Evolutionary conservation across 2,113 vertebrate species (phyloP), one percentile per base, ranked within the genome.

Genomic region (Peromyscus leucopus): DNA sequence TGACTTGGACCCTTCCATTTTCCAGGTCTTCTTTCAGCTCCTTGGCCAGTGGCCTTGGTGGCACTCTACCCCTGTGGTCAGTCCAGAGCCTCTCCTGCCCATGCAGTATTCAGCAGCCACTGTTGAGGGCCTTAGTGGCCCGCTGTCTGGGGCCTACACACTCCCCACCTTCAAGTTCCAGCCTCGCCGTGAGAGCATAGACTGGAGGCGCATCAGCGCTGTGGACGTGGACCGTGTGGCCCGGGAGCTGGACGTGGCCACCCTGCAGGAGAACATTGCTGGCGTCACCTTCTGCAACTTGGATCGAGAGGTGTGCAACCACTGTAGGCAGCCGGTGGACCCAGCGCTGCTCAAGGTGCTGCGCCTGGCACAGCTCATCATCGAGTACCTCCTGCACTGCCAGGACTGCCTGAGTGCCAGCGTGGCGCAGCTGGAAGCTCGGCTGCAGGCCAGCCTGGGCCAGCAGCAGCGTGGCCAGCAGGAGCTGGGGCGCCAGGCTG

Each of bases 321-420:
- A 96, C 93, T 99, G 99, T 0, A 86, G 98, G 79, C 98, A 98
- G 61, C 98, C 98, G 0, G 97, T 98, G 0, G 99, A 99, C 94
- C 98, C 98, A 0, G 48, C 93, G 22, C 97, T 99, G 96, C 95
- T 99, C 57, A 99, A 99, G 96, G 98, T 99, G 51, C 96, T 99
- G 7, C 98, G 98, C 59, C 97, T 99, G 98, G 99, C 99, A 0
- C 99, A 99, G 98, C 97, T 99, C 92, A 99, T 79, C 97, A 99
- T 98, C 0, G 98, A 99, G 95, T 99, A 99, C 97, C 98, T 99
- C 85, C 97, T 99, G 85, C 98, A 99, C 80, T 99, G 98, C 82
- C 98, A 99, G 97, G 98, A 99, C 12, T 95, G 24, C 90, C 96
- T 99, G 97, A 98, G 97, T 0, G n/a, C 96, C 96, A 98, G 90